These are phyloP conservation scores for Allacma fusca DNA, from an alignment of 2,888 invertebrate genomes.

Conservation along the genomic window DNA sequence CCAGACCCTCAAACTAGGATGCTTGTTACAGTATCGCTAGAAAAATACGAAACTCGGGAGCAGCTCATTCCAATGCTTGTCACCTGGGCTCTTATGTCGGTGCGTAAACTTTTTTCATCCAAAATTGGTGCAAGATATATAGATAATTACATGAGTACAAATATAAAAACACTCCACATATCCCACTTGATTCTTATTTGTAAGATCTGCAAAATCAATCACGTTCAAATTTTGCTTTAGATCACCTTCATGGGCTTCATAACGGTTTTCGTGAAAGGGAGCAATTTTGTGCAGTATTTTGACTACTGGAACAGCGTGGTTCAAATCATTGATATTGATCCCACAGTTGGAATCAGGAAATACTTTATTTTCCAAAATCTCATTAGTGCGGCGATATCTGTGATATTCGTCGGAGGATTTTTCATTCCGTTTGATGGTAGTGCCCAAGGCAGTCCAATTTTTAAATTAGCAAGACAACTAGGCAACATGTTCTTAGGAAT, in stretches of 20 bases:
- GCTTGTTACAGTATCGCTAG: constrained; percentile 10
- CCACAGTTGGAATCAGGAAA: constrained; percentile 48
- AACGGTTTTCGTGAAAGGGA: constrained; percentile 47
- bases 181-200: too few species aligned
- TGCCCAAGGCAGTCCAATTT: too few species aligned
- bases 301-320: constrained; percentile 56
- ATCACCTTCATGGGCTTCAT: constrained; percentile 35
- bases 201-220: too few species aligned
- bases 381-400: constrained; percentile 32
- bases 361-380: constrained; percentile 53
- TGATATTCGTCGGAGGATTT: constrained; percentile 28
- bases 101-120: too few species aligned
- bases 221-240: neutral
- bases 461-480: too few species aligned
- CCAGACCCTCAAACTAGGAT: neutral
- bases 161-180: too few species aligned
- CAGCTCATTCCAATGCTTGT: constrained; percentile 8
- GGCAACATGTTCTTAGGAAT: too few species aligned
- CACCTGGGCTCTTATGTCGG: neutral
- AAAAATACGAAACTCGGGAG: neutral
- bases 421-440: too few species aligned
- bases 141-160: too few species aligned
- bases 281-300: constrained; percentile 55
- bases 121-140: too few species aligned
- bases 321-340: constrained; percentile 55